Conservation (phyloP, 2,888 invertebrate species). For the Oscheius sp. region DNA sequence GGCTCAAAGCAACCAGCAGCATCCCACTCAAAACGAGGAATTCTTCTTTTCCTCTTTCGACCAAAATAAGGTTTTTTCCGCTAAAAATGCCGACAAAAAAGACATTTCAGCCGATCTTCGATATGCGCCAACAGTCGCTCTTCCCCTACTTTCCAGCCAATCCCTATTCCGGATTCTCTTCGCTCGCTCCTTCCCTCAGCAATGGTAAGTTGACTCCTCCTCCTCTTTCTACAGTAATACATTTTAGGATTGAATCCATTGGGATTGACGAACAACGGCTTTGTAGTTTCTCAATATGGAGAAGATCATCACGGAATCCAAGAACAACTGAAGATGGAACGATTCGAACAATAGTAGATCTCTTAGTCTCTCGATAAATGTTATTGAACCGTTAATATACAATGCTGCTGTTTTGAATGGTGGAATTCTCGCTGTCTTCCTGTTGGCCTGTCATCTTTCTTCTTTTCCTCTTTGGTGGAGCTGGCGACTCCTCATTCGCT, state of each 20-base stretch:
- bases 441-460: neutral
- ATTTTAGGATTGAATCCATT: constrained; percentile 20
- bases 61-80: constrained; percentile 14
- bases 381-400: neutral
- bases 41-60: constrained; percentile 19
- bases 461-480: neutral
- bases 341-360: neutral
- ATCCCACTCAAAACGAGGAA: neutral
- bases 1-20: constrained; percentile 16
- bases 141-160: constrained; percentile 11
- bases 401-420: neutral
- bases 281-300: neutral
- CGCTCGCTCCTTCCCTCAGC: constrained; percentile 1
- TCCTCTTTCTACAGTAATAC: neutral
- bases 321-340: neutral
- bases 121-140: constrained; percentile 15
- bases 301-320: neutral
- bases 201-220: constrained; percentile 3
- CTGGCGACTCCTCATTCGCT: neutral
- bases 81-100: too few species aligned
- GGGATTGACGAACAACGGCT: constrained; percentile 3
- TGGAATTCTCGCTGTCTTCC: too few species aligned
- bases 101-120: neutral
- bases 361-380: neutral
- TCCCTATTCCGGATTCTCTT: constrained; percentile 3